Evolutionary conservation across 2,888 invertebrate species (phyloP).

Genomic region (Anoplius nigerrimus): DNA sequence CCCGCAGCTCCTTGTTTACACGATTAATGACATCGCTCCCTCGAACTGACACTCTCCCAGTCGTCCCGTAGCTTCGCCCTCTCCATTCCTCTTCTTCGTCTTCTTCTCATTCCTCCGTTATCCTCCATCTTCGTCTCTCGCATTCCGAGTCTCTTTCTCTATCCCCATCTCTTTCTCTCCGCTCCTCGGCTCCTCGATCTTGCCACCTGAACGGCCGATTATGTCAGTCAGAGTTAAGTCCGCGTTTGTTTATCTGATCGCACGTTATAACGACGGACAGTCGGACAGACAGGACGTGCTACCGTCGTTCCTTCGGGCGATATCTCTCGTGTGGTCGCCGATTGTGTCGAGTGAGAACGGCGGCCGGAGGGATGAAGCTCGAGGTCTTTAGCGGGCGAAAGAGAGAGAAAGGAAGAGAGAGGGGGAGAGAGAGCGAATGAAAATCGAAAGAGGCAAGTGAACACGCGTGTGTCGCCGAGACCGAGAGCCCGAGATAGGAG

Average conservation of each 20-base stretch:
- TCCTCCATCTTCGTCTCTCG: neutral
- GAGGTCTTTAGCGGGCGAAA: neutral
- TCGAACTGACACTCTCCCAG: slow-evolving; percentile 4
- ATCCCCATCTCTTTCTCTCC: neutral
- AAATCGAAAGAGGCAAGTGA: neutral
- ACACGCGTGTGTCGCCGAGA: slow-evolving; percentile 6
- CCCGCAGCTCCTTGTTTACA: no score
- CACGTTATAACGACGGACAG: slow-evolving; percentile 65
- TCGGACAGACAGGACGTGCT: slow-evolving; percentile 56
- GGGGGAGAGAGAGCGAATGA: slow-evolving; percentile 22
- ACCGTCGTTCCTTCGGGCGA: slow-evolving; percentile 56
- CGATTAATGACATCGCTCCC: slow-evolving; percentile 30
- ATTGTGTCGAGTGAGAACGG: slow-evolving; percentile 5
- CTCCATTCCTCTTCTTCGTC: neutral
- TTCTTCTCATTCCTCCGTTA: neutral
- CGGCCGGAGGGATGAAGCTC: neutral
- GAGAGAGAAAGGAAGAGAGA: slow-evolving; percentile 23
- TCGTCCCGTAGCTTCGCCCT: slow-evolving; percentile 15
- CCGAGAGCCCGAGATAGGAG: slow-evolving; percentile 23
- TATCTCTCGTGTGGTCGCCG: slow-evolving; percentile 50
- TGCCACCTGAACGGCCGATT: slow-evolving; percentile 60
- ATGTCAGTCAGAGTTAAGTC: slow-evolving; percentile 66
- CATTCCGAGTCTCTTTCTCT: slow-evolving; percentile 1
- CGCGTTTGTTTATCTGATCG: slow-evolving; percentile 71
- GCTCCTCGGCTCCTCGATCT: slow-evolving; percentile 12